Base-by-base conservation (phyloP, 2,888 invertebrate genomes). In the Galerucella pusilla region DNA sequence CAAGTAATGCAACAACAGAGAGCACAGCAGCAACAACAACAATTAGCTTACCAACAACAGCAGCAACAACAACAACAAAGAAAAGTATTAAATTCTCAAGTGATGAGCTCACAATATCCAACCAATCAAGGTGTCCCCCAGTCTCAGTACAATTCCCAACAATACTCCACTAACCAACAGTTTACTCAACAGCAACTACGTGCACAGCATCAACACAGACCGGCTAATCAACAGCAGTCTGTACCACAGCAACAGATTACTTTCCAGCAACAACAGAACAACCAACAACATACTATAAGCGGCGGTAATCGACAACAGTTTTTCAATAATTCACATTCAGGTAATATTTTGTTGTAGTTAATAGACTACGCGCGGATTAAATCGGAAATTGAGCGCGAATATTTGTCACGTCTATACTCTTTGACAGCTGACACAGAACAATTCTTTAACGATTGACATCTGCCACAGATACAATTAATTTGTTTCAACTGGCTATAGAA, bases 131-230 rank as follows among this genome's bases (percentile, higher is more conserved):
- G 80, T 78, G 79, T 78, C 76, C 78, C 80, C 68, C 81, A 79
- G 75, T 74, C 79, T 71, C 81, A 80, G 70, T 84, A 85, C 74
- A 82, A 80, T 74, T 77, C 81, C 54, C 79, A 78, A 54, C 79
- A 80, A 69, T 80, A 80, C 73, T 71, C 79, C 54, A 76, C 78
- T 75, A 81, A 80, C 57, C 83, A 82, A 77, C 81, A 81, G 77
- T 81, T 82, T 77, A 83, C 83, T 20, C 83, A 83, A 78, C 85
- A 85, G 76, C 84, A 84, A 80, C 70, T 83, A 75, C 81, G 86
- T 75, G 85, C 85, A 68, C 86, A 87, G 77, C 86, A 88, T 74
- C 88, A 87, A 75, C 87, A 87, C 70, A 68, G 84, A 63, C 83
- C 83, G 82, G 85, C 78, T 80, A 88, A 87, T 73, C 79, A 77